Evolutionary conservation across 2,888 invertebrate genomes (phyloP), one percentile per base, ranked within the genome.

Genomic region (Harpagoxenus sublaevis): DNA sequence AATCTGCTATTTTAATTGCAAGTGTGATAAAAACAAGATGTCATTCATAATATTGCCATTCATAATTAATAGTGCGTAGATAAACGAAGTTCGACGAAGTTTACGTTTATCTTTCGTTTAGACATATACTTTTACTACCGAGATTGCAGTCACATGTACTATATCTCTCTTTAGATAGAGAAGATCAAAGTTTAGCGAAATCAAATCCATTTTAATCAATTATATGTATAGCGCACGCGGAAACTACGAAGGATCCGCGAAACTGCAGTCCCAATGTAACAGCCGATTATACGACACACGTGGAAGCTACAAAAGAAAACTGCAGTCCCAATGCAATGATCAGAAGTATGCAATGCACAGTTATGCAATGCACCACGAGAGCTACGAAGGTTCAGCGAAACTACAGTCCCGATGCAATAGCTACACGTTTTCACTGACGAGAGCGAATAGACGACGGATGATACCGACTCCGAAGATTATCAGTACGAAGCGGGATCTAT

Each of bases 361-460:
- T 35, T 71, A 5, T 71, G 18, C 48, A 23, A 4, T 9, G 71
- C 42, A 23, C 84, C 84, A 65, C n/a, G 91, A 90, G 1, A 89
- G 85, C 1, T 90, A 91, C 79, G 87, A 87, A 23, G 90, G 89
- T 10, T 35, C 84, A 3, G 68, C 75, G 15, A 85, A 86, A 15
- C 55, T 83, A 1, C 86, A 84, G 35, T 71, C 78, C 6, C 85
- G 71, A 9, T 83, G 79, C 28, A 89, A 83, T 60, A 88, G 89
- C 15, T 88, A 91, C 23, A 23, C 78, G 63, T 86, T 5, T 89
- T 88, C 28, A 88, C 90, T 1, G 92, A 93, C 28, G 89, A 90
- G 23, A 92, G 91, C 2, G 92, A 91, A 1, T 93, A 92, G n/a
- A 88, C 92, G 55, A 85, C 84, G 3, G 90, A 92, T 48, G 92